These are phyloP conservation scores for Rhea pennata DNA, from an alignment of 2,113 vertebrate species.

Conservation along the genomic window DNA sequence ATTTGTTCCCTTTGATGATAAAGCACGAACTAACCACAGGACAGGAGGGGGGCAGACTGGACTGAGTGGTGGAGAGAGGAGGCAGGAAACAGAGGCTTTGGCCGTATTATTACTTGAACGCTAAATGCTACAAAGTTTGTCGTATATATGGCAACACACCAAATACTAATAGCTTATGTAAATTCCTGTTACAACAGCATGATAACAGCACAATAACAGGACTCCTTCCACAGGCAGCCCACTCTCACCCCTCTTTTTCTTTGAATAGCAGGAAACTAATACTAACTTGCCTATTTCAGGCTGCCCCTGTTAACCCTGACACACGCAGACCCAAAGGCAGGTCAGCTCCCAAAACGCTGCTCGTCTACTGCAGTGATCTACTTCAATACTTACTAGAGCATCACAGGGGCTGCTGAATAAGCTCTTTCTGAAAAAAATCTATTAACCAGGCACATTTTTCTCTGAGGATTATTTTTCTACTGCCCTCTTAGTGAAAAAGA, in stretches of 20 bases:
- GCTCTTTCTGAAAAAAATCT: not conserved
- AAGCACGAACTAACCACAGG: not conserved
- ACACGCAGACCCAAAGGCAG: not conserved
- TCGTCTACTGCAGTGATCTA: not conserved
- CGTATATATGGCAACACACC: accelerated
- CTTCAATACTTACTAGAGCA: not conserved
- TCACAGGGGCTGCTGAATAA: not conserved
- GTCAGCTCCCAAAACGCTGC: not conserved
- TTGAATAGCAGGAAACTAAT: not conserved
- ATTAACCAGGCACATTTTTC: not conserved
- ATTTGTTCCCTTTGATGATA: not conserved
- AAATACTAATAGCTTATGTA: not conserved
- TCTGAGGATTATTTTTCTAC: not conserved
- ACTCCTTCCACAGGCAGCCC: not conserved
- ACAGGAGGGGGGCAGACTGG: not conserved
- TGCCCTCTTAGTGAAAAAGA: constrained; percentile 20
- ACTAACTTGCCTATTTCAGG: not conserved
- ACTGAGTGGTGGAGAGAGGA: not conserved
- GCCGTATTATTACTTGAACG: not conserved
- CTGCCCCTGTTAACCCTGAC: not conserved
- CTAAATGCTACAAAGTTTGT: not conserved
- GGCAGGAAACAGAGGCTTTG: not conserved
- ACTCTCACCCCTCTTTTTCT: not conserved
- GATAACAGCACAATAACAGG: not conserved
- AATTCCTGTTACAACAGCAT: not conserved